Percentiles rank a stretch among this genome's conserved stretches.
Conservation (phyloP, 2,797 vertebrate species). For the Distichodus sexfasciatus region DNA sequence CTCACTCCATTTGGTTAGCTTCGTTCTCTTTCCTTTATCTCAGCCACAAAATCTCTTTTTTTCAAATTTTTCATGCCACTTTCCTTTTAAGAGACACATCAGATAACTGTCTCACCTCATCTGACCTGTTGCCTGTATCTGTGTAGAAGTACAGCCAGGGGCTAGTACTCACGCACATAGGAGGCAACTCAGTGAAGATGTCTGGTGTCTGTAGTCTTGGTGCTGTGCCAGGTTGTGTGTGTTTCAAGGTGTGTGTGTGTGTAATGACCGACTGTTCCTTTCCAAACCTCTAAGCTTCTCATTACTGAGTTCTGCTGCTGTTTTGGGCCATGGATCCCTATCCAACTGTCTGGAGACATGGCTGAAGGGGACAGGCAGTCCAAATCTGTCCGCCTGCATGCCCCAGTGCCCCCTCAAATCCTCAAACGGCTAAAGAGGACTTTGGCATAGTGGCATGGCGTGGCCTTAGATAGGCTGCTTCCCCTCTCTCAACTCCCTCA, state of each 20-base stretch:
- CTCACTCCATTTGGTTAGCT: neutral
- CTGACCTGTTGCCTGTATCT: neutral
- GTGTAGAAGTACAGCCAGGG: neutral
- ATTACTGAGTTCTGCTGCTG: slow-evolving; percentile 47
- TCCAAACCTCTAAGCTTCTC: slow-evolving; percentile 30
- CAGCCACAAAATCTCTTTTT: neutral
- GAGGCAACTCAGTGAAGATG: neutral
- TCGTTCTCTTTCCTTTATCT: neutral
- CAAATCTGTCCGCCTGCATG: slow-evolving; percentile 47
- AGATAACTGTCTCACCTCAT: slow-evolving; percentile 20
- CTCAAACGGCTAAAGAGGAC: slow-evolving; percentile 21
- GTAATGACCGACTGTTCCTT: slow-evolving; percentile 21
- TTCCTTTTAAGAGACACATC: slow-evolving; percentile 18
- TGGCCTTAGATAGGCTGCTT: neutral
- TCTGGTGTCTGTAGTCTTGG: neutral
- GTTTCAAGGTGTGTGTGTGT: slow-evolving; percentile 23
- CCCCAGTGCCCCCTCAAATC: slow-evolving; percentile 42
- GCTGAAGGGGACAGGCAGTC: slow-evolving; percentile 50
- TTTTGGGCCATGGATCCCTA: slow-evolving; percentile 5
- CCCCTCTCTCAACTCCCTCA: neutral
- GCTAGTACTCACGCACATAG: neutral
- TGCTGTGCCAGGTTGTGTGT: slow-evolving; percentile 11
- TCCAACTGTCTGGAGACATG: slow-evolving; percentile 42
- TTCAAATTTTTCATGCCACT: neutral
- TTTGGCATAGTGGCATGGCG: neutral